These are phyloP conservation scores for Polymixis lichenea DNA, from an alignment of 2,888 invertebrate species.

Conservation along the genomic window DNA sequence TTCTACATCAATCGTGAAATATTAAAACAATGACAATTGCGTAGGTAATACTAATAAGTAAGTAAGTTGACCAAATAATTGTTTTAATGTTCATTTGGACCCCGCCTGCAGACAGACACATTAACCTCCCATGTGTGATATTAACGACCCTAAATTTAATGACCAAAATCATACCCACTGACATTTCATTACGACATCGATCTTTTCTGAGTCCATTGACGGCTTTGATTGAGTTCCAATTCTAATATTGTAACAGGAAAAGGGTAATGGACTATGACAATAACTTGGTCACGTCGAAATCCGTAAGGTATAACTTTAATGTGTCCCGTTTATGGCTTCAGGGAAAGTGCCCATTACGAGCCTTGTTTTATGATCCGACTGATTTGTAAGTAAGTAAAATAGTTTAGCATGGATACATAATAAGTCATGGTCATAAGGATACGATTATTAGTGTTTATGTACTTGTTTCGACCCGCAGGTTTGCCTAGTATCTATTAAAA, in stretches of 20 bases:
- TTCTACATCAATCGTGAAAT: neutral
- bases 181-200: conserved; percentile 25
- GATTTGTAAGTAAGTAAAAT: conserved; percentile 67
- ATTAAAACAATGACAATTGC: no score
- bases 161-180: conserved; percentile 61
- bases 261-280: conserved; percentile 41
- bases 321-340: conserved; percentile 72
- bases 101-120: conserved; percentile 65
- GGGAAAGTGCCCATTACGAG: conserved; percentile 79
- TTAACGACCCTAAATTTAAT: conserved; percentile 74
- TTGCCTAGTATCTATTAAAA: conserved; percentile 7
- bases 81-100: conserved; percentile 68
- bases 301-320: conserved; percentile 52
- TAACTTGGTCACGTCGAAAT: conserved; percentile 44
- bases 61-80: conserved; percentile 52
- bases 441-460: conserved; percentile 7
- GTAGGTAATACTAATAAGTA: neutral
- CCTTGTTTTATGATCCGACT: conserved; percentile 75
- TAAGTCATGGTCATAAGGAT: conserved; percentile 27
- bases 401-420: conserved; percentile 47
- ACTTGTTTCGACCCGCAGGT: neutral
- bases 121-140: conserved; percentile 73
- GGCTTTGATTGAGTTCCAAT: conserved; percentile 11
- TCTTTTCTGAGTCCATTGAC: conserved; percentile 52
- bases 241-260: conserved; percentile 5